These are phyloP conservation scores for Drosophila cognata DNA, from an alignment of 2,888 invertebrate species.

Conservation along the genomic window DNA sequence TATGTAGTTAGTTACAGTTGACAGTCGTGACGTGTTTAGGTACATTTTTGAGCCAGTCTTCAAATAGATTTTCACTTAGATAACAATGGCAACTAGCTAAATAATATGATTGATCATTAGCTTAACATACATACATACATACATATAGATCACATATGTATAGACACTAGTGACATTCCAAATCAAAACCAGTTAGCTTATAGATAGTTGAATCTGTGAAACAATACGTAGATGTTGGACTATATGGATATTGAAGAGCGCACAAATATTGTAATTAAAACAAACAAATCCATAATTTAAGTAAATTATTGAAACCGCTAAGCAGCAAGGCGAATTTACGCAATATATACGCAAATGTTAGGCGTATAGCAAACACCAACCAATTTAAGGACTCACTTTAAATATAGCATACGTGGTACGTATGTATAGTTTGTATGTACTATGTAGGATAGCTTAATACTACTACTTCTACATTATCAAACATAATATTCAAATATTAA, in stretches of 20 bases:
- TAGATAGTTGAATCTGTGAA: slow-evolving; percentile 58
- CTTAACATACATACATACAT: slow-evolving; percentile 12
- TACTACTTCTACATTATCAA: slow-evolving; percentile 17
- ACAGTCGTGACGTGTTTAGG: slow-evolving; percentile 19
- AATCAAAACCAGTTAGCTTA: slow-evolving; percentile 51
- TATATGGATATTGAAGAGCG: slow-evolving; percentile 61
- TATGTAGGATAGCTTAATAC: slow-evolving; percentile 46
- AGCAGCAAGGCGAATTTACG: slow-evolving; percentile 59
- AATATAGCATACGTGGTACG: slow-evolving; percentile 33
- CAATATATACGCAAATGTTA: slow-evolving; percentile 28
- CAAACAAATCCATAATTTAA: slow-evolving; percentile 64
- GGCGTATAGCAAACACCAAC: slow-evolving; percentile 27
- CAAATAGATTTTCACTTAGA: slow-evolving; percentile 27
- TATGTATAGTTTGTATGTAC: slow-evolving; percentile 13
- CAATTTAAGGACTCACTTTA: slow-evolving; percentile 25
- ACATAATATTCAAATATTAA: slow-evolving; percentile 16
- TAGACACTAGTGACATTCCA: slow-evolving; percentile 16
- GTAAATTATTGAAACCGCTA: slow-evolving; percentile 47
- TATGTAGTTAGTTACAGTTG: slow-evolving; percentile 18
- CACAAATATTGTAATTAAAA: slow-evolving; percentile 68
- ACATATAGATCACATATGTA: slow-evolving; percentile 11
- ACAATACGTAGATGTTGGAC: slow-evolving; percentile 41
- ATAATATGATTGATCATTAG: slow-evolving; percentile 16
- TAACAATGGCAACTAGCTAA: slow-evolving; percentile 13
- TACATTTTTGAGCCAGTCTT: slow-evolving; percentile 24